Percentiles rank a stretch among this genome's conserved stretches.
These are phyloP conservation scores for Trachemys scripta DNA, from an alignment of 2,113 vertebrate species.

Conservation along the genomic window DNA sequence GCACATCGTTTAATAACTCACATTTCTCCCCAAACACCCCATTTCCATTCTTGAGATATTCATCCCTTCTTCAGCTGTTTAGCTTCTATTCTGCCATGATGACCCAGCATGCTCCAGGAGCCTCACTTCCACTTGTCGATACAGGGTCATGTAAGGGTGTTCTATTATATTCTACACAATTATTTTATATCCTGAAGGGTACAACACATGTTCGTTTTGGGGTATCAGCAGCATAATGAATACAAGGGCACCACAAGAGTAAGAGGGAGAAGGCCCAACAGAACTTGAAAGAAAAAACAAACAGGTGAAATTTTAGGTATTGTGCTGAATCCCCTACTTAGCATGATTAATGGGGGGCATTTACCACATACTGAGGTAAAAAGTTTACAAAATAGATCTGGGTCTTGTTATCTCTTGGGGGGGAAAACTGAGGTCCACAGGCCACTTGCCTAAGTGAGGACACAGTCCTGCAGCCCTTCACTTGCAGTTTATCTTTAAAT, in stretches of 20 bases:
- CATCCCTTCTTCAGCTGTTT: not conserved
- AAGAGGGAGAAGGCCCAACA: not conserved
- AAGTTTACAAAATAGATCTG: not conserved
- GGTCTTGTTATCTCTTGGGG: not conserved
- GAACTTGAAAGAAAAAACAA: not conserved
- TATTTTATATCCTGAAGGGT: not conserved
- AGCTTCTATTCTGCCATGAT: not conserved
- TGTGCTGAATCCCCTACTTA: not conserved
- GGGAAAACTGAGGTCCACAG: not conserved
- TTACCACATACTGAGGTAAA: not conserved
- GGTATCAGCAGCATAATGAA: not conserved
- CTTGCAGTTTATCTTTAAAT: not conserved
- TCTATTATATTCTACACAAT: not conserved
- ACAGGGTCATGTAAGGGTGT: not conserved
- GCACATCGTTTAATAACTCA: not conserved
- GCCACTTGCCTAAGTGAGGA: not conserved
- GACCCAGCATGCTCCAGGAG: not conserved
- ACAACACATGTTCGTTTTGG: not conserved
- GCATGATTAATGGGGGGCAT: not conserved
- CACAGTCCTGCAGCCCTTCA: not conserved
- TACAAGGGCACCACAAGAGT: not conserved
- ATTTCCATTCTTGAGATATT: not conserved
- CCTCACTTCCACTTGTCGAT: not conserved
- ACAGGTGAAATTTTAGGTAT: accelerated
- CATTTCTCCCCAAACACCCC: not conserved